Base-by-base conservation (phyloP, 2,888 invertebrate species). In the Folsomia manolachei region DNA sequence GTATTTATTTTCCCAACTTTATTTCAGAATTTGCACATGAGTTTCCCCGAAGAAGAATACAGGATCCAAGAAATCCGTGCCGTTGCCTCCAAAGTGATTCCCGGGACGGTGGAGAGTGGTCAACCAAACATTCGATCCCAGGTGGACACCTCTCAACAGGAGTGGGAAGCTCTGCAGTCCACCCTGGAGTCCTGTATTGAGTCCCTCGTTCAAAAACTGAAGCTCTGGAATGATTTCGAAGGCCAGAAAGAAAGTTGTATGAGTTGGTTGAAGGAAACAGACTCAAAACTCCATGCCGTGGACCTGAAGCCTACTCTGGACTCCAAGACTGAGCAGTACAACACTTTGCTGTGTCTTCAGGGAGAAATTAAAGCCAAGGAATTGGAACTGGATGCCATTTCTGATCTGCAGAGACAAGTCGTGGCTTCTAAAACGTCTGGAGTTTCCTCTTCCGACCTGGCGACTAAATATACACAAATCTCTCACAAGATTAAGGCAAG, bases 191-290 rank as follows among this genome's bases (percentile, higher is more conserved):
- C 90, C 18, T 91, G 91, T 0, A 92, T 94, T 63, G 90, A 91
- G 80, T 87, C 88, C 0, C 86, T 97, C 69, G 93, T 95, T 83
- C 88, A 87, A 63, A 93, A 95, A 83, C 87, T 96, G 65, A 90
- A 91, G 81, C 93, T 94, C 82, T 97, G 96, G 96, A 89, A 90
- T 70, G 95, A 95, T 82, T 96, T 94, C 82, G 97, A 97, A 83
- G 87, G 88, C 23, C 86, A 93, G 82, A 92, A 93, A 83, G 95
- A 95, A 81, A 89, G 91, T 77, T 94, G 95, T 80, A 86, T 93
- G 71, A 85, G 88, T 39, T 97, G 96, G 96, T 89, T 97, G 70
- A 88, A 94, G 75, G 91, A 93, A 74, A 91, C 93, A 0, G 96
- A 97, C 81, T 91, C 90, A 23, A 91, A 91, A 83, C 87, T 97